These are phyloP conservation scores for Polypterus bichir DNA, from an alignment of 2,113 vertebrate genomes.

Conservation along the genomic window DNA sequence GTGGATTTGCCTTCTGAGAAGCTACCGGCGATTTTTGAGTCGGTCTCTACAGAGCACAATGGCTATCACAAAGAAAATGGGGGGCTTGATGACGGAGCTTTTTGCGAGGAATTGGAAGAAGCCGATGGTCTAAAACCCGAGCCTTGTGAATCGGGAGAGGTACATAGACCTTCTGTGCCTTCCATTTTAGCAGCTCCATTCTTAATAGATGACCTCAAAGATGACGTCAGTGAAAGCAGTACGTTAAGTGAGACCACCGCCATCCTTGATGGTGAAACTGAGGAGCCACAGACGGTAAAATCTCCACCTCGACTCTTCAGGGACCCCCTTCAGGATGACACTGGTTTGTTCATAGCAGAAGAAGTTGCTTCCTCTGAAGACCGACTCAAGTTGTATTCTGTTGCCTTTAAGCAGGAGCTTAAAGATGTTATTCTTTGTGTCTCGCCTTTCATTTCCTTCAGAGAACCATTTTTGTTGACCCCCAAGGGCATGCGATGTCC, in stretches of 20 bases:
- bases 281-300: slow-evolving; percentile 47
- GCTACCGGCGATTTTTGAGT: slow-evolving; percentile 34
- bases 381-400: slow-evolving; percentile 70
- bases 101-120: slow-evolving; percentile 1
- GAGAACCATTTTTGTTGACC: slow-evolving; percentile 78
- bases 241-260: slow-evolving; percentile 23
- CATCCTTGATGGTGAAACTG: slow-evolving; percentile 23
- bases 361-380: slow-evolving; percentile 80
- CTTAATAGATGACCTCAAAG: slow-evolving; percentile 48
- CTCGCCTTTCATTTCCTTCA: slow-evolving; percentile 82
- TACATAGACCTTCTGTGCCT: slow-evolving; percentile 19
- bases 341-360: slow-evolving; percentile 73
- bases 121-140: background rate
- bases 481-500: slow-evolving; percentile 76
- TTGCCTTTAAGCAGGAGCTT: slow-evolving; percentile 81
- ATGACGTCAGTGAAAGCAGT: slow-evolving; percentile 23
- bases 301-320: slow-evolving; percentile 64
- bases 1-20: slow-evolving; percentile 37
- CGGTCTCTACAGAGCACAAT: slow-evolving; percentile 33
- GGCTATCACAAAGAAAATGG: slow-evolving; percentile 29
- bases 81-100: slow-evolving; percentile 37
- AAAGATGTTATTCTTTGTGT: slow-evolving; percentile 91
- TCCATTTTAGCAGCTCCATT: slow-evolving; percentile 43
- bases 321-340: slow-evolving; percentile 92
- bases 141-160: background rate